Evolutionary conservation across 2,797 vertebrate species (phyloP).

Genomic region (Paratrypauchen microcephalus): DNA sequence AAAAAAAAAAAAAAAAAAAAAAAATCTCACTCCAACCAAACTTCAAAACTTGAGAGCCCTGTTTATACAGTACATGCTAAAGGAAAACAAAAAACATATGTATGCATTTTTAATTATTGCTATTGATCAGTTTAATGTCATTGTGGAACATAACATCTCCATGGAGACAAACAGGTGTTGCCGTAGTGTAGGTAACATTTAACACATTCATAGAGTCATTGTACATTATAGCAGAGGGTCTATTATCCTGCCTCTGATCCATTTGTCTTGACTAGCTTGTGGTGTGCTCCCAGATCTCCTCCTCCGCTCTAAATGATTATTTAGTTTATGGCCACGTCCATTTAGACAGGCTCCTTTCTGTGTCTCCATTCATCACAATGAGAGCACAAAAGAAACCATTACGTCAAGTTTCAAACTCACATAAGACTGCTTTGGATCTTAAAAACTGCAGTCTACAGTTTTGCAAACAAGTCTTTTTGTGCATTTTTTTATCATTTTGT

Average conservation of each 20-base stretch:
- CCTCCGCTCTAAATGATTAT: background rate
- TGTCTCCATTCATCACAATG: background rate
- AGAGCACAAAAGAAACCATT: background rate
- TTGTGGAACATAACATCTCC: too few species aligned
- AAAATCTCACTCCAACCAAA: too few species aligned
- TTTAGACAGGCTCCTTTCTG: background rate
- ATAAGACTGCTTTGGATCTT: background rate
- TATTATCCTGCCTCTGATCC: background rate
- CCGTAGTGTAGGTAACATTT: too few species aligned
- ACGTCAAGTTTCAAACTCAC: background rate
- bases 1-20: too few species aligned
- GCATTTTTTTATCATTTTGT: background rate
- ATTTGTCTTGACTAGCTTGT: conserved; percentile 3
- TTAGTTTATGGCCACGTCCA: background rate
- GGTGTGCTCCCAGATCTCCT: conserved; percentile 9
- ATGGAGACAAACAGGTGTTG: too few species aligned
- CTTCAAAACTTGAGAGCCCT: too few species aligned
- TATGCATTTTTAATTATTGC: too few species aligned
- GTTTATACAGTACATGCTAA: too few species aligned
- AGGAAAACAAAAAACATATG: too few species aligned
- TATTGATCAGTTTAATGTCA: too few species aligned
- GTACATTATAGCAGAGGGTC: background rate
- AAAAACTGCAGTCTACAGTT: background rate
- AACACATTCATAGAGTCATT: too few species aligned
- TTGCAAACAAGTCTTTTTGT: background rate